Evolutionary conservation across 1,140 invertebrate species (phyloP).

Genomic region (Diabrotica virgifera): DNA sequence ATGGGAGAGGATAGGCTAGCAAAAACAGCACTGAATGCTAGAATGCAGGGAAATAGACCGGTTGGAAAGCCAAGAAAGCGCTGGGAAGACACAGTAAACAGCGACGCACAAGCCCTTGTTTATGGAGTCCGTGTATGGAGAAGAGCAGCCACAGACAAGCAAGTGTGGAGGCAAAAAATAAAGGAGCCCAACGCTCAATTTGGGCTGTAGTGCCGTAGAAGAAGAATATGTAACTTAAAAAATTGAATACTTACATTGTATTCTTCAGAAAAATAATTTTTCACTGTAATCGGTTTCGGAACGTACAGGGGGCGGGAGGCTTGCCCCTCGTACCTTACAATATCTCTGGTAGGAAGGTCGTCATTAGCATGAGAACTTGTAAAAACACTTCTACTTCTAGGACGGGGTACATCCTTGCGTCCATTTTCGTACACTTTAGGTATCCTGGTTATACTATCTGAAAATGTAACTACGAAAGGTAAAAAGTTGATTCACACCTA

Average conservation of each 20-base stretch:
- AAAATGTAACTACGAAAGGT: conserved; percentile 33
- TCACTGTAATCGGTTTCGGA: conserved; percentile 41
- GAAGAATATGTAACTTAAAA: not conserved
- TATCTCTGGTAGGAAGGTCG: conserved; percentile 35
- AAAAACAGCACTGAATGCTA: too few species aligned
- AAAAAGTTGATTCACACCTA: conserved; percentile 8
- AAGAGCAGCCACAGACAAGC: too few species aligned
- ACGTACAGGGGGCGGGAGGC: conserved; percentile 37
- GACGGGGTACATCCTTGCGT: conserved; percentile 38
- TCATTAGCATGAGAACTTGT: conserved; percentile 42
- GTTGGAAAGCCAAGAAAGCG: too few species aligned
- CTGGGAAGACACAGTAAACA: too few species aligned
- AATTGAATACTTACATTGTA: conserved; percentile 37
- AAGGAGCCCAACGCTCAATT: too few species aligned
- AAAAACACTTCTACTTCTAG: conserved; percentile 45
- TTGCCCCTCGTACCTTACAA: conserved; percentile 41
- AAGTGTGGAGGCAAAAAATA: too few species aligned
- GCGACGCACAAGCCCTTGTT: too few species aligned
- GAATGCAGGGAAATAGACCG: too few species aligned
- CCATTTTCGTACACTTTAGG: conserved; percentile 36
- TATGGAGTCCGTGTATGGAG: too few species aligned
- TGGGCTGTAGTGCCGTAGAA: too few species aligned
- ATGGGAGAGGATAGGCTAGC: too few species aligned
- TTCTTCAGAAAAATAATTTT: conserved; percentile 44
- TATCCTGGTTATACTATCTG: conserved; percentile 42